Evolutionary conservation across 2,888 invertebrate genomes (phyloP).

Genomic region (Drosophila lutescens): DNA sequence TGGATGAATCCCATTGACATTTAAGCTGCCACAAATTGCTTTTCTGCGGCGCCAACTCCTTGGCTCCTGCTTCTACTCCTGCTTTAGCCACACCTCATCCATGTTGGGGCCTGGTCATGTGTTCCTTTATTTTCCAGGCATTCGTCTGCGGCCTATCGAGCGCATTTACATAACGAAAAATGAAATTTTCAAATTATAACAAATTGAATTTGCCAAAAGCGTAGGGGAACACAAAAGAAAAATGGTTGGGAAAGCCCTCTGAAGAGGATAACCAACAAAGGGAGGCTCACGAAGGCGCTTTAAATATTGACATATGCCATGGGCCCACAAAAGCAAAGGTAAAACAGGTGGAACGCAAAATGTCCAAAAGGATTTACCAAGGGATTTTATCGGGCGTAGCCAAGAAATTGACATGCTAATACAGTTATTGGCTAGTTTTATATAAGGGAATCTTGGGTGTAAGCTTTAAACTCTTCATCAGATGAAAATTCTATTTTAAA

Average conservation of each 20-base stretch:
- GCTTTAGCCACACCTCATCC: constrained; percentile 17
- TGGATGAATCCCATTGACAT: constrained; percentile 62
- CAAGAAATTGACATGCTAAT: constrained; percentile 11
- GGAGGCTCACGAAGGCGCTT: constrained; percentile 1
- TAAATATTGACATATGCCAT: constrained; percentile 47
- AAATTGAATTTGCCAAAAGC: constrained; percentile 70
- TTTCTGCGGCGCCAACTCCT: constrained; percentile 52
- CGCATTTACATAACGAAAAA: constrained; percentile 71
- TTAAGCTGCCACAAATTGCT: constrained; percentile 78
- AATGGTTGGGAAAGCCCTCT: constrained; percentile 1
- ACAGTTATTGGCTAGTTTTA: neutral
- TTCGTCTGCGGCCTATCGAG: constrained; percentile 60
- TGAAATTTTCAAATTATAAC: constrained; percentile 78
- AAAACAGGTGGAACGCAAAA: constrained; percentile 17
- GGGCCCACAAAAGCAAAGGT: constrained; percentile 10
- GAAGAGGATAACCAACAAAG: constrained; percentile 12
- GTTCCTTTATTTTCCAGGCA: neutral
- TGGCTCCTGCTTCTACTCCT: neutral
- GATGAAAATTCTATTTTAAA: too few relatives aligned
- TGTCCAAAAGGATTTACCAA: constrained; percentile 23
- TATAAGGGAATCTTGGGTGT: neutral
- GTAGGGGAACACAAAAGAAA: constrained; percentile 7
- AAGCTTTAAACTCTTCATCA: neutral
- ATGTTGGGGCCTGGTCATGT: constrained; percentile 24
- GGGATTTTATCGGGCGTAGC: constrained; percentile 12